Base-by-base conservation (phyloP, 2,888 invertebrate genomes). In the Mermis nigrescens region DNA sequence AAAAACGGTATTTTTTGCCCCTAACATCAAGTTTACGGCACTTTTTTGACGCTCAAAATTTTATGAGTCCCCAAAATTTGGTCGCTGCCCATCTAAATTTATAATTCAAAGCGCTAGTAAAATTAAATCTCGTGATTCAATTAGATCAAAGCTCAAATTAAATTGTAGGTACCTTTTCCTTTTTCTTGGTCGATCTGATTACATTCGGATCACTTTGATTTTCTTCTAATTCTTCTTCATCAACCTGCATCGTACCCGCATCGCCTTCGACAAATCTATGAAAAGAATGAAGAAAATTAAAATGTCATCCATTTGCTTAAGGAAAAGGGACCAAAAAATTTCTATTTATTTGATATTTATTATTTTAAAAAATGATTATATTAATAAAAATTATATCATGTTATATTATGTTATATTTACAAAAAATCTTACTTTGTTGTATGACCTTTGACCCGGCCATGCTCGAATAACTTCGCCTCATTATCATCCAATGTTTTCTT, bases 201-300 rank as follows among this genome's bases (percentile, higher is more conserved):
- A 67, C 64, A 58, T 66, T 66, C 4, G 66, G 67, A 62, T 67
- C 66, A n/a, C 65, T 63, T 15, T 55, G 61, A n/a, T 61, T 61
- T 24, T 64, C 59, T 31, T 61, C 58, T 19, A 62, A 66, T 19
- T 67, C 65, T 29, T 64, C 66, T 12, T 62, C 64, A 2, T 63
- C 62, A 3, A 63, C 63, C 55, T 66, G 66, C 12, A 64, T 57
- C 26, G 61, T 29, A 29, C 38, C 12, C 19, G 12, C 31, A 7
- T 31, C 54, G 31, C 54, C 54, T 53, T 53, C 54, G 27, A 53
- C 31, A 31, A 53, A 53, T 53, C 54, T 53, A 31, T 12, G 26
- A 48, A 48, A 7, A 48, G 7, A 48, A n/a, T n/a, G n/a, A n/a
- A n/a, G n/a, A n/a, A n/a, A n/a, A 38, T 38, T 38, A 19, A 7